These are phyloP conservation scores for Lymantria dispar DNA, from an alignment of 2,888 invertebrate species.

Conservation along the genomic window DNA sequence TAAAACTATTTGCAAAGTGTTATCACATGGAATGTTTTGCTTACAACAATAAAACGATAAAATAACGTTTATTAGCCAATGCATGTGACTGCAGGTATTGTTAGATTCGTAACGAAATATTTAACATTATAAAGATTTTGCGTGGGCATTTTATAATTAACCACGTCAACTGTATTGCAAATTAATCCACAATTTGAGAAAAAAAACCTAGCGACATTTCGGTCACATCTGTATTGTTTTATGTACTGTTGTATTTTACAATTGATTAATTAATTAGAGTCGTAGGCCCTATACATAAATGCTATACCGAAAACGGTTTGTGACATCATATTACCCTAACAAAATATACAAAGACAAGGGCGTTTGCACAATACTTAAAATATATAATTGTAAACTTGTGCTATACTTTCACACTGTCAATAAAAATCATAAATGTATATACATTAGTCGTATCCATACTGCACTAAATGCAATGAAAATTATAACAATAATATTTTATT, in stretches of 20 bases:
- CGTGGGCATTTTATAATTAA: not conserved
- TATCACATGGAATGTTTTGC: conserved; percentile 55
- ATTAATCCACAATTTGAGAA: not conserved
- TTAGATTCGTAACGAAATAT: not conserved
- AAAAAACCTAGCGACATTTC: no score
- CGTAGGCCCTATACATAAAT: not conserved
- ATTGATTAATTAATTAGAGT: no score
- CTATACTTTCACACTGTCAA: conserved; percentile 6
- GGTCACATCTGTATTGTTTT: no score
- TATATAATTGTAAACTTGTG: conserved; percentile 11
- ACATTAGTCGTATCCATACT: not conserved
- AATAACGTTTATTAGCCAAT: conserved; percentile 39
- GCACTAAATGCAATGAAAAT: no score
- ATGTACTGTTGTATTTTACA: no score
- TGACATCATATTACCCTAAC: not conserved
- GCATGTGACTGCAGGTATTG: conserved; percentile 16
- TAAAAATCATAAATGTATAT: conserved; percentile 3
- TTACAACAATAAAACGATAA: conserved; percentile 28
- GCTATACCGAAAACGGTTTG: conserved; percentile 3
- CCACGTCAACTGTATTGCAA: not conserved
- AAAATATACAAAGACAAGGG: not conserved
- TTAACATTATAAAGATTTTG: not conserved
- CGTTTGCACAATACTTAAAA: not conserved
- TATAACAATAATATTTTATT: no score
- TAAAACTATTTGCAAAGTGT: conserved; percentile 20